These are phyloP conservation scores for Sebastes taczanowskii DNA, from an alignment of 2,797 vertebrate genomes.

Conservation along the genomic window DNA sequence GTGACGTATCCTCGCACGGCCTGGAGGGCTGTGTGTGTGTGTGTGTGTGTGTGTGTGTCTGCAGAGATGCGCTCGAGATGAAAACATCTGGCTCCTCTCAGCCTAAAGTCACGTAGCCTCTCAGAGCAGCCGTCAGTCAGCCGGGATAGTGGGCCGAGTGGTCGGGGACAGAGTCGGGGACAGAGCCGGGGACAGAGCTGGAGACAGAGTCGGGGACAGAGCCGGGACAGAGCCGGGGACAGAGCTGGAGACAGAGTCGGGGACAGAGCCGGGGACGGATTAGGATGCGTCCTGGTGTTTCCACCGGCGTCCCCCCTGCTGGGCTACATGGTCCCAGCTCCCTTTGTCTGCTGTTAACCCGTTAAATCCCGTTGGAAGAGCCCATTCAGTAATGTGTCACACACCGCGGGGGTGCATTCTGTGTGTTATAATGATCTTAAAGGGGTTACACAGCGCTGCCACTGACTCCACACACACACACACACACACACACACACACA, in stretches of 20 bases:
- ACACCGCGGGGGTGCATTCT: slow-evolving; percentile 83
- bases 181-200: slow-evolving; percentile 57
- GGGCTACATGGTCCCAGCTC: slow-evolving; percentile 83
- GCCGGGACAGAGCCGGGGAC: slow-evolving; percentile 41
- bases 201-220: slow-evolving; percentile 50
- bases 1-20: slow-evolving; percentile 23
- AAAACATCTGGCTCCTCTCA: slow-evolving; percentile 59
- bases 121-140: slow-evolving; percentile 63
- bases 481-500: neutral
- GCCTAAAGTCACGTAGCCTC: slow-evolving; percentile 31
- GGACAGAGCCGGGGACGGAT: slow-evolving; percentile 65
- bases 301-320: slow-evolving; percentile 80
- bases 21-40: neutral
- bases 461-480: slow-evolving; percentile 60
- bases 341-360: slow-evolving; percentile 87
- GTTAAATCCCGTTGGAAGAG: slow-evolving; percentile 85
- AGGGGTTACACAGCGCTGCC: slow-evolving; percentile 82
- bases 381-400: slow-evolving; percentile 84
- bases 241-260: slow-evolving; percentile 49
- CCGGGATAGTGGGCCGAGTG: slow-evolving; percentile 61
- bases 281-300: slow-evolving; percentile 78
- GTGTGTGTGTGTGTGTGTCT: neutral
- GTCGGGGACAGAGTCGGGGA: slow-evolving; percentile 67
- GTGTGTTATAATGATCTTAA: slow-evolving; percentile 85
- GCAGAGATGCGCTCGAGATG: slow-evolving; percentile 39